Percentiles rank a stretch among this genome's conserved stretches.
These are phyloP conservation scores for Drosophila arizonae DNA, from an alignment of 1,140 invertebrate species.

Conservation along the genomic window DNA sequence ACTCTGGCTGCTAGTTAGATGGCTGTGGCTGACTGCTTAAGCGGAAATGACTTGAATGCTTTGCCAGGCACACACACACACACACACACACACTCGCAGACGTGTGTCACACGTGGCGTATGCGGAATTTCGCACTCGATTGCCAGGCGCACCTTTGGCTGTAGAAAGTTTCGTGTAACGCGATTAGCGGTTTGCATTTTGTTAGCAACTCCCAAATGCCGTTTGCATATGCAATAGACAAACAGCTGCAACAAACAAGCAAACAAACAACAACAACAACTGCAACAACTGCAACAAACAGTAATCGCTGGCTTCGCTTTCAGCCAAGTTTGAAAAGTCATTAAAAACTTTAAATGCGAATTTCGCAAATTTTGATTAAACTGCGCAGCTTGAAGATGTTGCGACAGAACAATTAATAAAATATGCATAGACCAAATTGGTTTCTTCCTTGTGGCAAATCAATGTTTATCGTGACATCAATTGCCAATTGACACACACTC, in stretches of 20 bases:
- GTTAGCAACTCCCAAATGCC: conserved; percentile 51
- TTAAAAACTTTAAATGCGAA: conserved; percentile 76
- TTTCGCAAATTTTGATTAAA: conserved; percentile 72
- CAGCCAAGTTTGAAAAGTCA: conserved; percentile 67
- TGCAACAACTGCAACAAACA: conserved; percentile 2
- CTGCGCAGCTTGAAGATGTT: conserved; percentile 44
- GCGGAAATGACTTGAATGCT: conserved; percentile 80
- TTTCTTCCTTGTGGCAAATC: conserved; percentile 50
- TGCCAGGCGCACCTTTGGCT: conserved; percentile 49
- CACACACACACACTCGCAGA: conserved; percentile 9
- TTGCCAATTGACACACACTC: conserved; percentile 57
- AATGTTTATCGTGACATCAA: conserved; percentile 82
- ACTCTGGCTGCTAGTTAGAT: conserved; percentile 22
- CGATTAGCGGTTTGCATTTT: conserved; percentile 77
- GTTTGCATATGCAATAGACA: conserved; percentile 36
- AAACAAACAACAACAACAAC: conserved; percentile 12
- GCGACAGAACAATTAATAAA: conserved; percentile 75
- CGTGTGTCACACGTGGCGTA: conserved; percentile 65
- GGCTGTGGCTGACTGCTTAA: conserved; percentile 71
- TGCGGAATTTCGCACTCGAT: conserved; percentile 79
- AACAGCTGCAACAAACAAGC: conserved; percentile 4
- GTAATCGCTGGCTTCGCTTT: conserved; percentile 71
- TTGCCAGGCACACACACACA: conserved; percentile 26
- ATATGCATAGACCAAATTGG: conserved; percentile 71
- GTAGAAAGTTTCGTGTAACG: conserved; percentile 71